Conservation (phyloP, 2,113 vertebrate species). For the Ploceus nigricollis region DNA sequence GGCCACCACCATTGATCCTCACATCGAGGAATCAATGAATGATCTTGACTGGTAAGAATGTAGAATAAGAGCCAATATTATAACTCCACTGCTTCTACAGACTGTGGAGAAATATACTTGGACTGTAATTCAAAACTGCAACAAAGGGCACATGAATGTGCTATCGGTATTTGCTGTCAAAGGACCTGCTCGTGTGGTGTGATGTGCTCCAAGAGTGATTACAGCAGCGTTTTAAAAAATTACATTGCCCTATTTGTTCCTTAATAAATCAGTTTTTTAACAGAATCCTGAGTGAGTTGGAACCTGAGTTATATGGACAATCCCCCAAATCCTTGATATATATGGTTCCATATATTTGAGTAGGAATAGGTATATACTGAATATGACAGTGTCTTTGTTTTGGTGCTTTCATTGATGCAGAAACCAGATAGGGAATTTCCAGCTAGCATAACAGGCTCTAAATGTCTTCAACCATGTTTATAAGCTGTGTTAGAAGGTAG, state of each 20-base stretch:
- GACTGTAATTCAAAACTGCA: conserved; percentile 43
- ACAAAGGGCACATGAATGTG: conserved; percentile 5
- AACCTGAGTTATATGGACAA: not conserved
- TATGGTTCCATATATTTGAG: not conserved
- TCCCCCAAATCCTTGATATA: not conserved
- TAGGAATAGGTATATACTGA: not conserved
- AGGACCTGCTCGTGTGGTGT: not conserved
- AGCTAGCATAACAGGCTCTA: not conserved
- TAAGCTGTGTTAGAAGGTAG: conserved; percentile 43
- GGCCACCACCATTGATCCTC: conserved; percentile 55
- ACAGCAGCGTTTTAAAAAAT: not conserved
- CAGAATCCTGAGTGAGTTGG: not conserved
- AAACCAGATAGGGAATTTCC: conserved; percentile 5
- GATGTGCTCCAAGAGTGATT: conserved; percentile 29
- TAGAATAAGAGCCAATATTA: conserved; percentile 32
- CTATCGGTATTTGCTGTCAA: conserved; percentile 17
- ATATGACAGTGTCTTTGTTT: not conserved
- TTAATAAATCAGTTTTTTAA: conserved; percentile 40
- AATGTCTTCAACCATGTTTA: conserved; percentile 42
- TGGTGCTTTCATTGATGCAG: not conserved
- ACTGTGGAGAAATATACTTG: not conserved
- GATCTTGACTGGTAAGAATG: conserved; percentile 63
- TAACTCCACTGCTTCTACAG: not conserved
- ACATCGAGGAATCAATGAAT: conserved; percentile 56
- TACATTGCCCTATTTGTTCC: conserved; percentile 19